Conservation (phyloP, 1,140 invertebrate species). For the Battus philenor region DNA sequence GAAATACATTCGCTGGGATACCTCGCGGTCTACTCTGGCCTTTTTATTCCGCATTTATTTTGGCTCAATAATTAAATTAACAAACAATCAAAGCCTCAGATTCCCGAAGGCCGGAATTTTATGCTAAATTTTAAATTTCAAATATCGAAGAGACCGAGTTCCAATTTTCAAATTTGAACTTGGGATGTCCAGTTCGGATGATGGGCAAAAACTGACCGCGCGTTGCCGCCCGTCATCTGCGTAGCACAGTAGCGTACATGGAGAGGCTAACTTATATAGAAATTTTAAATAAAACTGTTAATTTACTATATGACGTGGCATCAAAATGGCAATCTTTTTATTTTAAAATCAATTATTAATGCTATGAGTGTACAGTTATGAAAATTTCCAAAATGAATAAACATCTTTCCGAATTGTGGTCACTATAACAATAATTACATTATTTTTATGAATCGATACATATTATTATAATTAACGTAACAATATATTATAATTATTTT, state of each 20-base stretch:
- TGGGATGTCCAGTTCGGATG: constrained; percentile 72
- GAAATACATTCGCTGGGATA: background rate
- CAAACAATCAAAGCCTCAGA: constrained; percentile 34
- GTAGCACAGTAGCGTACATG: constrained; percentile 26
- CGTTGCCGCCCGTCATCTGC: constrained; percentile 68
- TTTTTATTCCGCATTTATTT: constrained; percentile 5
- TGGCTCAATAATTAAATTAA: constrained; percentile 24
- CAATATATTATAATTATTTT: too few relatives aligned
- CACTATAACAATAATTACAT: too few relatives aligned
- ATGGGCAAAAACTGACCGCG: constrained; percentile 71
- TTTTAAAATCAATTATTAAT: too few relatives aligned
- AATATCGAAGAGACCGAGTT: constrained; percentile 65
- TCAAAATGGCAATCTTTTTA: too few relatives aligned
- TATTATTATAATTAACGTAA: too few relatives aligned
- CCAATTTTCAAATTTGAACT: constrained; percentile 75
- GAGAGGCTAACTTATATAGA: constrained; percentile 24
- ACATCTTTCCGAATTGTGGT: too few relatives aligned
- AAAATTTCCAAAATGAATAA: too few relatives aligned
- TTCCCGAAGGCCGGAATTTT: constrained; percentile 44
- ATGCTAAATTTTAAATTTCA: constrained; percentile 68
- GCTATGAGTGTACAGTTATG: too few relatives aligned
- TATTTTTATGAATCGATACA: too few relatives aligned
- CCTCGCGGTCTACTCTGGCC: background rate
- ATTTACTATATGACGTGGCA: too few relatives aligned
- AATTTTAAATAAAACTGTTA: too few relatives aligned